Base-by-base conservation (phyloP, 1,140 invertebrate species). In the Araneus ventricosus region DNA sequence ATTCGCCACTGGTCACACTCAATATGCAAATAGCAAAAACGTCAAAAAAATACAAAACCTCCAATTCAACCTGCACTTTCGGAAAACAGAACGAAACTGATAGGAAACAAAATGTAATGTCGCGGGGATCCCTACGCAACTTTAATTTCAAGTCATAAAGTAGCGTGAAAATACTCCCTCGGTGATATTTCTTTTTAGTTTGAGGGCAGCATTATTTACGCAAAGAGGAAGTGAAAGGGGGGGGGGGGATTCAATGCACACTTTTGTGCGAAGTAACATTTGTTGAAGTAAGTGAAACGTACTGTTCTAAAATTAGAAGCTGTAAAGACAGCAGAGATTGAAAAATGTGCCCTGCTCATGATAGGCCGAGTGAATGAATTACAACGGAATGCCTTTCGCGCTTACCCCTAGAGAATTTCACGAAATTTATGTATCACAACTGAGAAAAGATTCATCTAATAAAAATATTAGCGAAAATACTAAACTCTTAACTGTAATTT, bases 201-300 rank as follows among this genome's bases (percentile, higher is more conserved):
- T 17, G 34, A 75, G 30, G 1, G 70, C 4, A 75, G 30, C 34
- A 37, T 75, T 75, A 75, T 34, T 75, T 75, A 37, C 70, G 70
- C 30, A 30, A 75, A 75, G 70, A 75, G 70, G 70, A 75, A 75
- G 30, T 37, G 70, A 75, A 14, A 30, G 34, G 17, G 70, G 20
- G 30, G 34, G 30, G 34, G 34, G 37, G 20, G 4, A 27, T 34
- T 75, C 14, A 75, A 75, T 34, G 30, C 70, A 75, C 70, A 75
- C 70, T 75, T n/a, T 75, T 37, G 70, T 75, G 67, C 30, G 70
- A 75, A 37, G 70, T 37, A 75, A 37, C 70, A 75, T 75, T 75
- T 75, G 70, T 30, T 75, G 17, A 22, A 75, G 70, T 75, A 75
- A 75, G 37, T 75, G 70, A 75, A 75, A 75, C 70, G 70, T 75